A percentile compares a stretch with the other conserved stretches of the same genome.
Conservation (phyloP, 1,140 invertebrate genomes). For the Periplaneta americana region DNA sequence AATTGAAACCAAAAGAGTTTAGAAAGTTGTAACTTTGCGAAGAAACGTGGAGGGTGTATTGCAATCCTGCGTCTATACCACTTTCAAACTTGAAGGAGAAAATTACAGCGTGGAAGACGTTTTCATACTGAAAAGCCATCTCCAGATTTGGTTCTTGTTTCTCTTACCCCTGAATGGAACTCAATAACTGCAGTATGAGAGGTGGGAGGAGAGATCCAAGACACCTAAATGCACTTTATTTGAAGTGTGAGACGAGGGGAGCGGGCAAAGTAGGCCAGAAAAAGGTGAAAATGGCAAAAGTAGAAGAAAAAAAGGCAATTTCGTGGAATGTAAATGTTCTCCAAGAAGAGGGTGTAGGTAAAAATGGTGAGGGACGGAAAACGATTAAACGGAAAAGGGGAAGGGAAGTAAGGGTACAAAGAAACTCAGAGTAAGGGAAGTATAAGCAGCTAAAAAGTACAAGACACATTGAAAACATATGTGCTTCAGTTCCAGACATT, state of each 20-base stretch:
- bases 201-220: neutral
- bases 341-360: neutral
- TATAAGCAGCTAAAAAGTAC: neutral
- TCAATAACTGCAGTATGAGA: neutral
- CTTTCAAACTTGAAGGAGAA: too few species aligned
- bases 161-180: neutral
- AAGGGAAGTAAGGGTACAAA: neutral
- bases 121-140: neutral
- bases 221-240: conserved; percentile 5
- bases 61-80: too few species aligned
- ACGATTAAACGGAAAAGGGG: neutral
- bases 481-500: too few species aligned
- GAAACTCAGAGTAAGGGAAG: neutral
- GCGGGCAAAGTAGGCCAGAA: neutral
- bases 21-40: neutral
- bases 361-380: neutral
- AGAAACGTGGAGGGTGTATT: too few species aligned
- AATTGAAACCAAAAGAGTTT: neutral
- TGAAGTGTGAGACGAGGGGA: neutral
- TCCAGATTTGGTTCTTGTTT: neutral
- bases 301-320: neutral
- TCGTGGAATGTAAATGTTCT: neutral
- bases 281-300: neutral
- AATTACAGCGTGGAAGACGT: neutral
- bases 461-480: too few species aligned